Conservation (phyloP, 2,888 invertebrate species). For the Pollenia angustigena region DNA sequence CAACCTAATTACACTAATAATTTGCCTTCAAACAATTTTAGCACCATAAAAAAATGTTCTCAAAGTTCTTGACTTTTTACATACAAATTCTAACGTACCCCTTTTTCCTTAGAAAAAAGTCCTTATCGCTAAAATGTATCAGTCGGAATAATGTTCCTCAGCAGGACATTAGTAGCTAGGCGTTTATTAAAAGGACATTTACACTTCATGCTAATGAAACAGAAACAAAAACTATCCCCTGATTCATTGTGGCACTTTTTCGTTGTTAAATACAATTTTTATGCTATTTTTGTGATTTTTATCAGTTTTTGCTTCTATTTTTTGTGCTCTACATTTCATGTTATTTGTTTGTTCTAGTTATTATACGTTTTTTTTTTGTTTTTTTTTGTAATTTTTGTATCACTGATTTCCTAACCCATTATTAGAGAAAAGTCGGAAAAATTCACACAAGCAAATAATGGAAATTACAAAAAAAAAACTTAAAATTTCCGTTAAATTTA, state of each 20-base stretch:
- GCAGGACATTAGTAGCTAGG: conserved; percentile 56
- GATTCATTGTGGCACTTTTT: conserved; percentile 21
- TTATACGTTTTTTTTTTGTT: not conserved
- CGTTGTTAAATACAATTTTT: conserved; percentile 2
- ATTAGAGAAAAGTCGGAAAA: conserved; percentile 23
- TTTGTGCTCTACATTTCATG: conserved; percentile 22
- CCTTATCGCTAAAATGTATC: conserved; percentile 45
- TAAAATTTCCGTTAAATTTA: conserved; percentile 22
- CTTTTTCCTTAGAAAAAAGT: not conserved
- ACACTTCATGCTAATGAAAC: conserved; percentile 45
- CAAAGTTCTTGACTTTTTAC: conserved; percentile 5
- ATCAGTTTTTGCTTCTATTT: conserved; percentile 18
- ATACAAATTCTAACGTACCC: conserved; percentile 28
- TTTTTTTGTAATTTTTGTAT: not conserved
- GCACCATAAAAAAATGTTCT: not conserved
- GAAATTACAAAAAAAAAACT: not conserved
- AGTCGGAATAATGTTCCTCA: conserved; percentile 39
- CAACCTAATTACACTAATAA: conserved; percentile 42
- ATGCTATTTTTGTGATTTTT: conserved; percentile 44
- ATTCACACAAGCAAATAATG: not conserved
- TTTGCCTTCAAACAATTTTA: conserved; percentile 3
- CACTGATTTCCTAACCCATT: conserved; percentile 57
- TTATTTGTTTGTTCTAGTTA: not conserved
- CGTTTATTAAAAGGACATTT: conserved; percentile 52
- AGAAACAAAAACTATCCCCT: conserved; percentile 36